phyloP scores from a whole-genome alignment of 2,113 vertebrate genomes.

The Prionailurus viverrinus region DNA sequence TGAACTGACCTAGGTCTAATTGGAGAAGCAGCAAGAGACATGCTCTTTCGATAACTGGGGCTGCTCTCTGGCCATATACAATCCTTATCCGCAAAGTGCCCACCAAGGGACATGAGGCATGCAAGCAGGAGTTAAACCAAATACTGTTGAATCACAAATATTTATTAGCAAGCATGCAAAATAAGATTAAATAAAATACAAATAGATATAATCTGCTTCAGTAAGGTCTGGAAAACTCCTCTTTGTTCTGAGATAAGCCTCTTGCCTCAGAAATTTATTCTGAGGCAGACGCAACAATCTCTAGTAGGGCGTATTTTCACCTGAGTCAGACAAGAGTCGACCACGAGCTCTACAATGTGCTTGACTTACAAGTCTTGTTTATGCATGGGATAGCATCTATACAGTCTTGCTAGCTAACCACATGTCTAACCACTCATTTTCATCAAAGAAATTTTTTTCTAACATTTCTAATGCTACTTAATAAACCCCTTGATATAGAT shows the following conservation, averaged over 20 bases:
- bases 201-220: neutral
- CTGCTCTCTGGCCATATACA: neutral
- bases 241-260: neutral
- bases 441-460: neutral
- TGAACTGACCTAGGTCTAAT: neutral
- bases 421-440: neutral
- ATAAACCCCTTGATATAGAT: neutral
- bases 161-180: neutral
- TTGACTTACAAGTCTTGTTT: neutral
- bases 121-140: neutral
- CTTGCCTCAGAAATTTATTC: neutral
- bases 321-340: neutral
- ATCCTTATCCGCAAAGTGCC: neutral
- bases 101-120: neutral
- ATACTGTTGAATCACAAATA: neutral
- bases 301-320: neutral
- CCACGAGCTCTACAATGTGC: neutral
- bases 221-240: neutral
- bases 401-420: neutral
- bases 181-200: neutral
- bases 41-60: neutral
- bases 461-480: neutral
- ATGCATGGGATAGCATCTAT: neutral
- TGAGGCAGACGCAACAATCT: neutral
- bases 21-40: neutral